These are phyloP conservation scores for Heliconius hermathena DNA, from an alignment of 1,140 invertebrate species.

Conservation along the genomic window DNA sequence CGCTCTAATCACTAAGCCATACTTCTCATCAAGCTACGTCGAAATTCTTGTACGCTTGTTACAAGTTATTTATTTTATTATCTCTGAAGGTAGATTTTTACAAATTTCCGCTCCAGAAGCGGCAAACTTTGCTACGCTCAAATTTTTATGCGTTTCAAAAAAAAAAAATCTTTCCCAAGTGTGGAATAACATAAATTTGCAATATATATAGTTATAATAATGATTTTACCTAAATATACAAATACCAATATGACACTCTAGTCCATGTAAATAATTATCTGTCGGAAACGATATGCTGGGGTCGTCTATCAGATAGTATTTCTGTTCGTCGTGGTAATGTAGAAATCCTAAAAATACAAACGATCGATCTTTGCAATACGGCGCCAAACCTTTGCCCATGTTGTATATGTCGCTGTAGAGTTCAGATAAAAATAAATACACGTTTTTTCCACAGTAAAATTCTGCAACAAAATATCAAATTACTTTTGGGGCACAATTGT, in stretches of 20 bases:
- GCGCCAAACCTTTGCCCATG: constrained; percentile 62
- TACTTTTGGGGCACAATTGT: neutral
- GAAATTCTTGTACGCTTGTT: too few species aligned
- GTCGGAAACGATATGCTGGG: constrained; percentile 69
- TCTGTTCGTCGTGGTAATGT: constrained; percentile 68
- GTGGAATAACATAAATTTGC: too few species aligned
- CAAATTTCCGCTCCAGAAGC: too few species aligned
- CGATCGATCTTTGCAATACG: constrained; percentile 67
- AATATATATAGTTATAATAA: too few species aligned
- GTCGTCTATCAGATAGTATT: constrained; percentile 72
- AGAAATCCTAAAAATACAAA: constrained; percentile 72
- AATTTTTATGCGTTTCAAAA: too few species aligned
- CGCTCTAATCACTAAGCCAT: too few species aligned
- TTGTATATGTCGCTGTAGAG: constrained; percentile 59
- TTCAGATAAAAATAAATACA: constrained; percentile 14
- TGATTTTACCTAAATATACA: constrained; percentile 67
- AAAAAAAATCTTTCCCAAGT: too few species aligned
- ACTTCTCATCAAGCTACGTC: too few species aligned
- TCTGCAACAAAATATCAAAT: constrained; percentile 42
- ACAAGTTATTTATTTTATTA: too few species aligned
- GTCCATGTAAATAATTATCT: constrained; percentile 70
- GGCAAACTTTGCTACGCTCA: too few species aligned
- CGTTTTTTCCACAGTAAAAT: constrained; percentile 42
- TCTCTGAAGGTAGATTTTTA: too few species aligned
- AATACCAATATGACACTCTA: constrained; percentile 69